Evolutionary conservation across 2,113 vertebrate genomes (phyloP).

Genomic region (Mugil cephalus): DNA sequence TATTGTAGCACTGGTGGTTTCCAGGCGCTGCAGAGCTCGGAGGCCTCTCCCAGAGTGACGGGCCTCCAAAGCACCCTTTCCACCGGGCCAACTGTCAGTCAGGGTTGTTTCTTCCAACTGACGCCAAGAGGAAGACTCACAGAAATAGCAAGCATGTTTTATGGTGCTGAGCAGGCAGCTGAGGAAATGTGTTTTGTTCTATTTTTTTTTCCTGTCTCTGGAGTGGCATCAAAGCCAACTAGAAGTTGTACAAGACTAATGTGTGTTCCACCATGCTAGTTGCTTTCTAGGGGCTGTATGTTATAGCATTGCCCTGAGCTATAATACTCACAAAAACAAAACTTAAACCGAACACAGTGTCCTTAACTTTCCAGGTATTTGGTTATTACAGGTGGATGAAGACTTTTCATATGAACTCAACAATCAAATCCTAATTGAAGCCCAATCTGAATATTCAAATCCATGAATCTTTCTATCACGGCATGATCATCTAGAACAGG

Average conservation of each 20-base stretch:
- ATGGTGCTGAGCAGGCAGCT: not conserved
- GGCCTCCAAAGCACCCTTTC: constrained; percentile 56
- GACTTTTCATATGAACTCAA: no score
- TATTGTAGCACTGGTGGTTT: constrained; percentile 36
- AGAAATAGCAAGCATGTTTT: constrained; percentile 1
- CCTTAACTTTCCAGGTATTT: no score
- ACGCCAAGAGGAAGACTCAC: constrained; percentile 18
- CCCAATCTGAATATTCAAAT: no score
- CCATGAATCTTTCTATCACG: no score
- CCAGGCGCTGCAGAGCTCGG: constrained; percentile 35
- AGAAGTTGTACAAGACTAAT: not conserved
- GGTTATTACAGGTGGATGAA: no score
- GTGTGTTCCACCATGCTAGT: no score
- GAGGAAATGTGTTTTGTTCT: not conserved
- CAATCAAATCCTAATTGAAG: no score
- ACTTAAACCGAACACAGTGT: no score
- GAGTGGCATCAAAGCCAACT: not conserved
- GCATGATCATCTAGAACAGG: no score
- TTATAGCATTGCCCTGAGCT: no score
- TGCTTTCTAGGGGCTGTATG: no score
- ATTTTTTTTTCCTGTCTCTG: not conserved
- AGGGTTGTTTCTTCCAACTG: constrained; percentile 35
- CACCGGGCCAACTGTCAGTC: constrained; percentile 67
- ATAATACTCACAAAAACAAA: no score
- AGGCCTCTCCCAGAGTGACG: constrained; percentile 64